phyloP scores from a whole-genome alignment of 2,888 invertebrate species.

The Eupithecia tripunctaria region DNA sequence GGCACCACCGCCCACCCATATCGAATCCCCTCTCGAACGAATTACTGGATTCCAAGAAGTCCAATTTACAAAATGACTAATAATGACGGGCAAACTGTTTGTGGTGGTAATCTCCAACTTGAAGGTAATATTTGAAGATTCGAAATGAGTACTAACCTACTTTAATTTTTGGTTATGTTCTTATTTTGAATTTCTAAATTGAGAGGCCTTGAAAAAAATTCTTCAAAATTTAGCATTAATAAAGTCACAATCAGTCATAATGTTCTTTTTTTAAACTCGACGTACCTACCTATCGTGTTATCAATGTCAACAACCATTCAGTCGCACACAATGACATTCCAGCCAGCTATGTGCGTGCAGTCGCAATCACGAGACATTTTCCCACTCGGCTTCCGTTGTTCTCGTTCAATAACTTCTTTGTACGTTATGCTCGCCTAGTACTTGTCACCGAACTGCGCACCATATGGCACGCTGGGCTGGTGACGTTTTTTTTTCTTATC shows the following conservation, averaged over 20 bases:
- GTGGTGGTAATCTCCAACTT: background rate
- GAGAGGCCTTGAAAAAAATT: too few species aligned
- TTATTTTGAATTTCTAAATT: background rate
- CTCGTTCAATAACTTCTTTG: conserved; percentile 60
- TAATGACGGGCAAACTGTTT: conserved; percentile 7
- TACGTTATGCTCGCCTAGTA: conserved; percentile 72
- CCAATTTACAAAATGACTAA: conserved; percentile 46
- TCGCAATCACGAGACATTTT: conserved; percentile 55
- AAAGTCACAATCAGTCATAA: background rate
- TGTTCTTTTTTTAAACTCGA: conserved; percentile 19
- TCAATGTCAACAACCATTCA: conserved; percentile 37
- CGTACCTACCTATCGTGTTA: conserved; percentile 28
- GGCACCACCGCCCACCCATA: conserved; percentile 69
- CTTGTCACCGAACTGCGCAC: conserved; percentile 70
- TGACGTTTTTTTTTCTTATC: conserved; percentile 45
- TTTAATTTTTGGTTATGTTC: background rate
- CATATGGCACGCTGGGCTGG: conserved; percentile 46
- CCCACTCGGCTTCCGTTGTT: conserved; percentile 56
- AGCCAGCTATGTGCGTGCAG: conserved; percentile 40
- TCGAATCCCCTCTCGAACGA: conserved; percentile 68
- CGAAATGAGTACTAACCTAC: background rate
- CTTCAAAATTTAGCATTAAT: too few species aligned
- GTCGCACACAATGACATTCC: conserved; percentile 45
- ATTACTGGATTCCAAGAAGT: conserved; percentile 68
- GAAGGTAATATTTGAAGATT: background rate